phyloP scores from a whole-genome alignment of 92 coral and sea anemone genomes.

The Pocillopora meandrina region DNA sequence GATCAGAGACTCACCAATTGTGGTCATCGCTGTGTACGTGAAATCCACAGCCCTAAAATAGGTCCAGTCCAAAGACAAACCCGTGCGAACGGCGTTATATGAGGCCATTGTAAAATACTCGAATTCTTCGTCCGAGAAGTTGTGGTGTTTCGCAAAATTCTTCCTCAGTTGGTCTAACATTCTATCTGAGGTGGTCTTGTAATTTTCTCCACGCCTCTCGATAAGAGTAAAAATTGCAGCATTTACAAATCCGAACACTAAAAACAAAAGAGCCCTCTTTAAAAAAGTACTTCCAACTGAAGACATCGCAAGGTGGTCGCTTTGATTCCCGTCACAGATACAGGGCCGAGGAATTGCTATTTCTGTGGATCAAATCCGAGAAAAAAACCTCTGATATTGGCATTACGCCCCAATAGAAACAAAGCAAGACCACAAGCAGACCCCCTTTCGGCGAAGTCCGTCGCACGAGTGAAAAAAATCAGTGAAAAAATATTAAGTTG shows the following conservation, averaged over 20 bases:
- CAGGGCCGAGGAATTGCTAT: background rate
- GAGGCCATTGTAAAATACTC: slow-evolving; percentile 6
- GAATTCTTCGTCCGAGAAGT: slow-evolving; percentile 45
- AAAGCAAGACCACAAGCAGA: no score
- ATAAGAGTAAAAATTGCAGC: slow-evolving; percentile 40
- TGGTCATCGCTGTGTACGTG: slow-evolving; percentile 42
- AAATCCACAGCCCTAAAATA: slow-evolving; percentile 53
- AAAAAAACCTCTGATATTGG: background rate
- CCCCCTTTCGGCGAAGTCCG: no score
- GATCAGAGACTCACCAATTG: slow-evolving; percentile 45
- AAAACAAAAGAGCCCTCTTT: background rate
- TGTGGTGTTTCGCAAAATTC: slow-evolving; percentile 21
- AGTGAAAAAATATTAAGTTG: no score
- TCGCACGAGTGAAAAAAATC: no score
- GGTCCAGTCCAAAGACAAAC: slow-evolving; percentile 43
- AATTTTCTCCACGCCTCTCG: slow-evolving; percentile 40
- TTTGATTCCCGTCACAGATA: background rate
- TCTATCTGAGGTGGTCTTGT: slow-evolving; percentile 19
- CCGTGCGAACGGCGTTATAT: slow-evolving; percentile 25
- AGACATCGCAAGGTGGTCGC: background rate
- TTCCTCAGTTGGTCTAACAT: slow-evolving; percentile 37
- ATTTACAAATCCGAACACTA: slow-evolving; percentile 32
- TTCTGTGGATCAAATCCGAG: background rate
- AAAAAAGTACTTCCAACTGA: slow-evolving; percentile 31
- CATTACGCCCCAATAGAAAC: no score